Base-by-base conservation (phyloP, 2,113 vertebrate genomes). In the Lynx canadensis region DNA sequence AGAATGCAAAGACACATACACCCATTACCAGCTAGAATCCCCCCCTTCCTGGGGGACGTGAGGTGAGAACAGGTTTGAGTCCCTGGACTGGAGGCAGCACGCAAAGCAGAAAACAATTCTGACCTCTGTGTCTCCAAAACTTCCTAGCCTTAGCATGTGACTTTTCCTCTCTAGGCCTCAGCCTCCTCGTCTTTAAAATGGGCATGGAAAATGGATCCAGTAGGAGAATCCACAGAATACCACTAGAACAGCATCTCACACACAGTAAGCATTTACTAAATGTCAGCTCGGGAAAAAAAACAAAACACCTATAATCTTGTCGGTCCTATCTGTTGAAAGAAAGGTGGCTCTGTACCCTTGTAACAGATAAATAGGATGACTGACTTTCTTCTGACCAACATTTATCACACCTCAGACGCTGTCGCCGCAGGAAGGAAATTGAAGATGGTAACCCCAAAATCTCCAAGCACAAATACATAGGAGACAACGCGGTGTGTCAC, bases 391-490 rank as follows among this genome's bases (percentile, higher is more conserved):
- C 89, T 92, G 68, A 86, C 82, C 95, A 79, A 45, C 0, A 11
- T 60, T 80, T 96, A 94, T 97, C 97, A 90, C 79, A 80, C 97
- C 90, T 91, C 71, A 97, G 96, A 80, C 11, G 0, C 69, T 98
- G 89, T 97, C 69, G 7, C 79, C 83, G 68, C 69, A 60, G 83
- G 96, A 96, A 94, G 74, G 89, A 97, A 97, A 96, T 8, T 33
- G 86, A 96, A 79, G 92, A 89, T 76, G 74, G 94, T 93, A 95
- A 95, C 60, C 45, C n/a, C 89, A 93, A 79, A 63, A 76, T 87
- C 57, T 87, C 79, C 10, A 45, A 86, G 60, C 69, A 57, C 18
- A 33, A 36, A 50, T 38, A 19, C 18, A 1, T n/a, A 23, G 21
- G 45, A 86, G 68, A 88, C n/a, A 19, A 9, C 5, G 33, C 2